phyloP scores from a whole-genome alignment of 2,888 invertebrate species.

The Oligia strigilis region DNA sequence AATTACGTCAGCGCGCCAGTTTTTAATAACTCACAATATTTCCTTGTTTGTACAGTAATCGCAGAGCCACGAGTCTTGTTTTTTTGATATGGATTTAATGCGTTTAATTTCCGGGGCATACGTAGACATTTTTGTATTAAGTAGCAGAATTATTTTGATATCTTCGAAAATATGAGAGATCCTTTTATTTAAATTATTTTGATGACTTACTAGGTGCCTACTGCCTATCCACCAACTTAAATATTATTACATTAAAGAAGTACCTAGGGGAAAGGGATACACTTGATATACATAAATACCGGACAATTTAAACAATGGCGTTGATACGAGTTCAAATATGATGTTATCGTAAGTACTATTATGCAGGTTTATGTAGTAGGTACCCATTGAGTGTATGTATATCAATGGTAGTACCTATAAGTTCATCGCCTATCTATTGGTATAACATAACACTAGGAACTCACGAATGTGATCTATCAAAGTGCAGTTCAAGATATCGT shows the following conservation, averaged over 20 bases:
- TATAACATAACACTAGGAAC: slow-evolving; percentile 51
- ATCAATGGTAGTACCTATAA: background rate
- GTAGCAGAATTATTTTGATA: slow-evolving; percentile 16
- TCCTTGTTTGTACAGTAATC: slow-evolving; percentile 85
- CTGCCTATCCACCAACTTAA: background rate
- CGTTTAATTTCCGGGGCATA: slow-evolving; percentile 65
- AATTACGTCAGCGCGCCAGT: slow-evolving; percentile 89
- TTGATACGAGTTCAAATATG: background rate
- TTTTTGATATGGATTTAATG: slow-evolving; percentile 66
- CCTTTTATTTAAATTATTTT: slow-evolving; percentile 23
- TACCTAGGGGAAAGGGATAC: background rate
- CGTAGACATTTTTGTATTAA: slow-evolving; percentile 48
- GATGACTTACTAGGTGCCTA: background rate
- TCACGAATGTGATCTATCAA: slow-evolving; percentile 62
- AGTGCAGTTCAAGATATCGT: slow-evolving; percentile 72
- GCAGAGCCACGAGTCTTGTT: slow-evolving; percentile 73
- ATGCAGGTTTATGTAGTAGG: slow-evolving; percentile 6
- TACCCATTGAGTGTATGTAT: no score
- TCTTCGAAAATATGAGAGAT: slow-evolving; percentile 6
- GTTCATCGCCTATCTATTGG: slow-evolving; percentile 18
- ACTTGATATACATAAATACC: slow-evolving; percentile 1
- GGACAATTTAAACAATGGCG: background rate
- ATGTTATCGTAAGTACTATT: background rate
- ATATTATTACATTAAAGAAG: background rate
- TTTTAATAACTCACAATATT: slow-evolving; percentile 89